Base-by-base conservation (phyloP, 2,113 vertebrate species). In the Cisticola juncidis region DNA sequence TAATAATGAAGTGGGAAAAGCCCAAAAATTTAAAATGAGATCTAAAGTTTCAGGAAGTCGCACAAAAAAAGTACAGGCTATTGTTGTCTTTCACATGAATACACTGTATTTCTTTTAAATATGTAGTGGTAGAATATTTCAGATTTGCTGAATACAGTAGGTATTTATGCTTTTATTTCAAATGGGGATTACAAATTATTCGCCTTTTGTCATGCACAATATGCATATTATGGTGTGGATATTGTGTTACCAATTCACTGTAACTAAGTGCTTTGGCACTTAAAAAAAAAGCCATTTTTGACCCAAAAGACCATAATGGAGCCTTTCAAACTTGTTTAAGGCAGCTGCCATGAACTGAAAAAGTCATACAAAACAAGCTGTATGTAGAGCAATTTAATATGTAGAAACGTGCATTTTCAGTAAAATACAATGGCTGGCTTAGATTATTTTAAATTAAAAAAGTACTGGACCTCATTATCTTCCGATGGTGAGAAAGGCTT, bases 101-200 rank as follows among this genome's bases (percentile, higher is more conserved):
- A 74, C 38, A 35, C 10, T 86, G 61, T 57, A 13, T 88, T 33
- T 78, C 57, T 64, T 92, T 97, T 97, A 93, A 94, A 83, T 90
- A 94, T 71, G 31, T 66, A 66, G n/a, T 58, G 51, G 53, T 68
- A 82, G 61, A 88, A 72, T 29, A 65, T 90, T 94, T 88, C 61
- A 74, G 58, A 81, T 84, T 47, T 95, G 84, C 90, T 96, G 95
- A 95, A 95, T 95, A 96, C 81, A 95, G 95, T 97, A 96, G 81
- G 72, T 94, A 96, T 92, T 95, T 92, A 94, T 97, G 70, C 91
- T 94, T 95, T 91, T 96, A 96, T 95, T 97, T 92, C 89, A 91
- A 97, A 97, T 95, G 97, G 96, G 36, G 82, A 88, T 94, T 92
- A 96, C 95, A 97, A 97, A 97, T 97, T 94, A 95, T 92, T 97